Evolutionary conservation across 2,888 invertebrate genomes (phyloP).

Genomic region (Stramonita haemastoma): DNA sequence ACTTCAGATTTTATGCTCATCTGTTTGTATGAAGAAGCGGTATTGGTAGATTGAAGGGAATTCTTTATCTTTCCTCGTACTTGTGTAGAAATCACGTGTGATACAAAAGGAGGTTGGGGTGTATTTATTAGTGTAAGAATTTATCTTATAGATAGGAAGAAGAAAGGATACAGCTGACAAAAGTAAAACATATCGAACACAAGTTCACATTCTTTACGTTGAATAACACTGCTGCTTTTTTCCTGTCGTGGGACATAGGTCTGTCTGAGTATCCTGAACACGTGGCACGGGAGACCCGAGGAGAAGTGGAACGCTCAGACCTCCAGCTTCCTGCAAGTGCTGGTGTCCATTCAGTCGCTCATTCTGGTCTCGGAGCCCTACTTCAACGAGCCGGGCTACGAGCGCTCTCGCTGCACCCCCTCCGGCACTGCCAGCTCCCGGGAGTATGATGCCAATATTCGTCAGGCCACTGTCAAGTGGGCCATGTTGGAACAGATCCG

Average conservation of each 20-base stretch:
- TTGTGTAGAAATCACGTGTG: too few species aligned
- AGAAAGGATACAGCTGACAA: too few species aligned
- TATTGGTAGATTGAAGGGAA: too few species aligned
- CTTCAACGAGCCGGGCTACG: constrained; percentile 79
- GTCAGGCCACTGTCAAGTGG: constrained; percentile 96
- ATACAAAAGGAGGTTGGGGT: too few species aligned
- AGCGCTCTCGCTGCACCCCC: constrained; percentile 77
- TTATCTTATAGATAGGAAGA: too few species aligned
- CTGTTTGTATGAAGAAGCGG: too few species aligned
- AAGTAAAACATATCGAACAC: too few species aligned
- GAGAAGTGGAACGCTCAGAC: constrained; percentile 98
- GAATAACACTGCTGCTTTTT: too few species aligned
- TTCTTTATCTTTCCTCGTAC: too few species aligned
- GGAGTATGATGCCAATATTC: constrained; percentile 96
- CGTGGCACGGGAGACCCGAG: constrained; percentile 97
- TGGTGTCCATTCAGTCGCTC: constrained; percentile 78
- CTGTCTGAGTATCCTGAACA: constrained; percentile 95
- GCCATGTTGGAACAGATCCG: constrained; percentile 96
- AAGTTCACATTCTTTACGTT: too few species aligned
- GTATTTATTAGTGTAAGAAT: too few species aligned
- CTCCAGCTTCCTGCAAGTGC: constrained; percentile 88
- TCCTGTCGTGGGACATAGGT: constrained; percentile 63
- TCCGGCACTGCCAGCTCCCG: constrained; percentile 91
- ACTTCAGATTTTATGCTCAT: too few species aligned
- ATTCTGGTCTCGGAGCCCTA: constrained; percentile 78